Percentiles rank a stretch among this genome's conserved stretches.
These are phyloP conservation scores for Calidris pugnax DNA, from an alignment of 2,113 vertebrate species.

Conservation along the genomic window DNA sequence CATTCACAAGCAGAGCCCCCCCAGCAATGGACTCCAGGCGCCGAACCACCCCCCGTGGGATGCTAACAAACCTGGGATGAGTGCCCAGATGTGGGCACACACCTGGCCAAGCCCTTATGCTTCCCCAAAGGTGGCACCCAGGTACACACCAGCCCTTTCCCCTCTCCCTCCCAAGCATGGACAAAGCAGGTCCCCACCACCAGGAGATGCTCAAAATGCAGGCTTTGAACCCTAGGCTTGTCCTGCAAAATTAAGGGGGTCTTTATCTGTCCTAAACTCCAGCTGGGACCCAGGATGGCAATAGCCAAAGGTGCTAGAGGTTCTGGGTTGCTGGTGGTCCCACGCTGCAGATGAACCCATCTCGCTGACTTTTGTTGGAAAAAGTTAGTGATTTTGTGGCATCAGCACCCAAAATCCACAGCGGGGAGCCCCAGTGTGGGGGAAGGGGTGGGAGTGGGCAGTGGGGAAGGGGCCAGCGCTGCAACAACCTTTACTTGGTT, in stretches of 20 bases:
- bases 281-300: not conserved
- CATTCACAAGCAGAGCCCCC: not conserved
- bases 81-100: not conserved
- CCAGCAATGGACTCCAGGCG: not conserved
- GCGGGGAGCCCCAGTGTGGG: rapidly evolving
- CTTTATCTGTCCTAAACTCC: not conserved
- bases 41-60: not conserved
- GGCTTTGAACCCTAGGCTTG: not conserved
- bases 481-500: not conserved
- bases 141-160: not conserved
- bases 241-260: not conserved
- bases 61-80: not conserved
- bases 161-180: not conserved
- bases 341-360: not conserved
- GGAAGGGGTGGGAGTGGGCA: not conserved
- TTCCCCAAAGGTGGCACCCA: not conserved
- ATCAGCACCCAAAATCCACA: not conserved
- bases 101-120: not conserved
- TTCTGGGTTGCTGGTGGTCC: not conserved
- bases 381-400: not conserved
- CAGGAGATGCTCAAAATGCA: not conserved
- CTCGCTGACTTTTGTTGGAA: not conserved
- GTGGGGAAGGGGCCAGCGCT: not conserved
- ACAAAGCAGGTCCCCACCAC: not conserved
- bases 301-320: not conserved